Percentiles rank a stretch among this genome's conserved stretches.
These are phyloP conservation scores for Todus mexicanus DNA, from an alignment of 2,797 vertebrate genomes.

Conservation along the genomic window DNA sequence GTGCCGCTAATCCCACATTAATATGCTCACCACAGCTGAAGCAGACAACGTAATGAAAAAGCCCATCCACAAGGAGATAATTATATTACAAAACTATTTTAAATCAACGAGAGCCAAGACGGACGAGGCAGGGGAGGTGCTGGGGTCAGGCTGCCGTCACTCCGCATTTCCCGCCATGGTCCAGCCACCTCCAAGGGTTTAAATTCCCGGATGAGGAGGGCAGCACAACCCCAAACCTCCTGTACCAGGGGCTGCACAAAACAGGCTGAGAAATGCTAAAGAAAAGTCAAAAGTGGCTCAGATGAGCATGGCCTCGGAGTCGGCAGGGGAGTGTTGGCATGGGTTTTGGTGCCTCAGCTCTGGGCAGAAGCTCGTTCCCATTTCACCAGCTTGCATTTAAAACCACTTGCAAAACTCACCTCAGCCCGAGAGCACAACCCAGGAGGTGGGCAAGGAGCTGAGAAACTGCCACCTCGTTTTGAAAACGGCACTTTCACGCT, in stretches of 20 bases:
- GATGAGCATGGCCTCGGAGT: not conserved
- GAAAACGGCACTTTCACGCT: not conserved
- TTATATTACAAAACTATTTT: constrained; percentile 34
- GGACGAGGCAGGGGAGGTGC: not conserved
- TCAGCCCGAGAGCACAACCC: not conserved
- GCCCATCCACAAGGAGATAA: not conserved
- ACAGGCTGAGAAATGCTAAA: not conserved
- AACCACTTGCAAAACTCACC: not conserved
- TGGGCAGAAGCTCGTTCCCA: not conserved
- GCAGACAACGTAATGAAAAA: not conserved
- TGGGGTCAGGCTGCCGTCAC: not conserved
- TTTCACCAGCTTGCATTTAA: not conserved
- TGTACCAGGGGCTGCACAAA: not conserved
- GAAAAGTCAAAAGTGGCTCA: not conserved
- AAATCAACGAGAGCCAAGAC: not conserved
- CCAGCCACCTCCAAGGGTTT: not conserved
- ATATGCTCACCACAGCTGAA: not conserved
- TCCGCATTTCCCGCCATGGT: not conserved
- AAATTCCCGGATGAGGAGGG: not conserved
- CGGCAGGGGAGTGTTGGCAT: accelerated
- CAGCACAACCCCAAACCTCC: not conserved
- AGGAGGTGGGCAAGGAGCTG: not conserved
- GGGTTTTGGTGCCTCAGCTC: not conserved
- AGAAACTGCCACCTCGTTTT: not conserved
- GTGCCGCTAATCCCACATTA: not conserved